Conservation (phyloP, 1,140 invertebrate species). For the Conus betulinus region DNA sequence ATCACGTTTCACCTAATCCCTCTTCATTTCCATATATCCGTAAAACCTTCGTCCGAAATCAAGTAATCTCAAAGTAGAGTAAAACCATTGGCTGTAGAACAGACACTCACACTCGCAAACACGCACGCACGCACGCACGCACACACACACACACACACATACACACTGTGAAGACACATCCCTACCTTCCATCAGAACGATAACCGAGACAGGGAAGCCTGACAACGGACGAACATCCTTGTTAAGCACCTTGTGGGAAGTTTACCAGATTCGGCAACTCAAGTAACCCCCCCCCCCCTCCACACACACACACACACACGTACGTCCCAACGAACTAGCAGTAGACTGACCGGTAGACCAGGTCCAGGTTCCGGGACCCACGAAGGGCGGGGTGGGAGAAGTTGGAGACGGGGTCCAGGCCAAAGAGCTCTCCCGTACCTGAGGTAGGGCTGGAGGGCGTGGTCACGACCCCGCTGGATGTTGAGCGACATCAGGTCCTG, state of each 20-base stretch:
- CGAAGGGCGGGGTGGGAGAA: slow-evolving; percentile 22
- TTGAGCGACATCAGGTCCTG: slow-evolving; percentile 77
- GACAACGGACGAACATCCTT: too few relatives aligned
- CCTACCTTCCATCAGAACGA: too few relatives aligned
- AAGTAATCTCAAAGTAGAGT: too few relatives aligned
- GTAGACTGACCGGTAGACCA: not conserved
- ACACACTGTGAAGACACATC: too few relatives aligned
- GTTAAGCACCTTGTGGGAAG: too few relatives aligned
- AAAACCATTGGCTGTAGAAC: too few relatives aligned
- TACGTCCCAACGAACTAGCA: not conserved
- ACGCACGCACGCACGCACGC: not conserved
- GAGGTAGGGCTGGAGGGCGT: slow-evolving; percentile 82
- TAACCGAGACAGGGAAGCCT: not conserved
- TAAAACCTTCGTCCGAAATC: too few relatives aligned
- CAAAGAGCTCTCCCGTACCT: slow-evolving; percentile 37
- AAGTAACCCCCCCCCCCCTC: too few relatives aligned
- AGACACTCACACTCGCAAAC: not conserved
- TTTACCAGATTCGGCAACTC: not conserved
- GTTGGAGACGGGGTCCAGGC: slow-evolving; percentile 62
- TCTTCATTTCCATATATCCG: too few relatives aligned
- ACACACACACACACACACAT: not conserved
- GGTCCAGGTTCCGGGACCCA: not conserved
- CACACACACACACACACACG: not conserved
- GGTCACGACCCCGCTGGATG: slow-evolving; percentile 86
- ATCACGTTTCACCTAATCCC: too few relatives aligned